These are phyloP conservation scores for Danio kyathit DNA, from an alignment of 2,797 vertebrate species.

Conservation along the genomic window DNA sequence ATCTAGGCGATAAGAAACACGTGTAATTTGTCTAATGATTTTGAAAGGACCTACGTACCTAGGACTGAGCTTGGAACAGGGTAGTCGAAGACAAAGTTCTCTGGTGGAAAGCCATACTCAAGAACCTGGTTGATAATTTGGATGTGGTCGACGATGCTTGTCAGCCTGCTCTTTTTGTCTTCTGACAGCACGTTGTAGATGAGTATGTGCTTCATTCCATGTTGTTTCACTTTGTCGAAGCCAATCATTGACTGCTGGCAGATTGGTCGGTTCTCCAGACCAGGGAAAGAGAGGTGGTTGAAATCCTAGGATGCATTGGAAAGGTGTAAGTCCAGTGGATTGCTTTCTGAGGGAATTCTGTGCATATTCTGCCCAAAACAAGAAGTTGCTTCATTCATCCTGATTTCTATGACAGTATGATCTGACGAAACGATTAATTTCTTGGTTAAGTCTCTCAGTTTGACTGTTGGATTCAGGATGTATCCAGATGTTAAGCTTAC, in stretches of 20 bases:
- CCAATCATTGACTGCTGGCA: neutral
- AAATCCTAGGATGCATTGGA: too few relatives aligned
- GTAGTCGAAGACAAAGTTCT: too few relatives aligned
- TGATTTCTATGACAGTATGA: too few relatives aligned
- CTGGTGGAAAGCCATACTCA: neutral
- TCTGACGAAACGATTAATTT: too few relatives aligned
- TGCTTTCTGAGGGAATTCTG: too few relatives aligned
- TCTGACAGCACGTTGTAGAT: neutral
- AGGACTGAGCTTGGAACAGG: neutral
- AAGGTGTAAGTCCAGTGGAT: neutral
- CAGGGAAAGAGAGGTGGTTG: too few relatives aligned
- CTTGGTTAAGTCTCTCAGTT: too few relatives aligned
- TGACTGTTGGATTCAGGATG: too few relatives aligned
- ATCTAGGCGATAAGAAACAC: neutral
- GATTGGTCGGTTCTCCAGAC: neutral
- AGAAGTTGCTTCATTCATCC: too few relatives aligned
- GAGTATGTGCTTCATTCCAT: neutral
- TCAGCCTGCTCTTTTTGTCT: neutral
- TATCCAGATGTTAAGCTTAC: too few relatives aligned
- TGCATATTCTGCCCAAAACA: too few relatives aligned
- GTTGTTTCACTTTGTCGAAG: neutral
- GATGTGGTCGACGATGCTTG: neutral
- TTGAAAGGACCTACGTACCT: neutral
- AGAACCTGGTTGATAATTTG: neutral
- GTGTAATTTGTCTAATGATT: neutral